Evolutionary conservation across 2,797 vertebrate genomes (phyloP), one percentile per base, ranked within the genome.

Genomic region (Geotria australis): DNA sequence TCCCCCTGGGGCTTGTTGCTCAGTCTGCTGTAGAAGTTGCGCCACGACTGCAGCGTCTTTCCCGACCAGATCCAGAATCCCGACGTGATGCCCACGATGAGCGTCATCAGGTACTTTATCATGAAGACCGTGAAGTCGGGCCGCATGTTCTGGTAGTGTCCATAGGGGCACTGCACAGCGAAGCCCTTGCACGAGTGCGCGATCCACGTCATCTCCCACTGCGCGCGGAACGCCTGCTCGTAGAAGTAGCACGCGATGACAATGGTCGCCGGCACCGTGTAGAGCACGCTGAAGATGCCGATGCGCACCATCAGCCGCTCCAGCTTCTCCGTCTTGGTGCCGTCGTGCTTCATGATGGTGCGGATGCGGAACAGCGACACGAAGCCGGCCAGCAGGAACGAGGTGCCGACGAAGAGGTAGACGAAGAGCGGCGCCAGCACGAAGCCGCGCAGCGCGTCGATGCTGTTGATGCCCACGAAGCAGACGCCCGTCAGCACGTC

Each of bases 21-120:
- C 63, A 95, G 78, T 13, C 81, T 74, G 1, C 79, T 79, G 70
- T 94, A 95, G 70, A 95, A 95, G 69, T 85, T 93, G 51, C 77
- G 77, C 86, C 88, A 94, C 3, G 88, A 94, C 47, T 93, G 83
- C 62, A 95, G 73, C n/a, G 88, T 95, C 74, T 95, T 95, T 47
- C 88, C 85, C 1, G 88, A 95, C 88, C 88, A 95, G 74, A 95
- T 95, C 88, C 88, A 95, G 72, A 95, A 95, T 12, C 88, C 88
- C 0, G 88, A 94, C 56, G 88, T 94, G 76, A 95, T 94, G 63
- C 88, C 85, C 62, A 95, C 88, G 59, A 95, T 95, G 64, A 95
- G 84, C 9, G 85, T 95, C 88, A 95, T 95, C 69, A 94, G 83
- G 69, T 95, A 93, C 70, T 95, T 95, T 70, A 95, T 95, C 85